A percentile compares a stretch with the other conserved stretches of the same genome.
These are phyloP conservation scores for Musca vetustissima DNA, from an alignment of 1,140 invertebrate species.

Conservation along the genomic window DNA sequence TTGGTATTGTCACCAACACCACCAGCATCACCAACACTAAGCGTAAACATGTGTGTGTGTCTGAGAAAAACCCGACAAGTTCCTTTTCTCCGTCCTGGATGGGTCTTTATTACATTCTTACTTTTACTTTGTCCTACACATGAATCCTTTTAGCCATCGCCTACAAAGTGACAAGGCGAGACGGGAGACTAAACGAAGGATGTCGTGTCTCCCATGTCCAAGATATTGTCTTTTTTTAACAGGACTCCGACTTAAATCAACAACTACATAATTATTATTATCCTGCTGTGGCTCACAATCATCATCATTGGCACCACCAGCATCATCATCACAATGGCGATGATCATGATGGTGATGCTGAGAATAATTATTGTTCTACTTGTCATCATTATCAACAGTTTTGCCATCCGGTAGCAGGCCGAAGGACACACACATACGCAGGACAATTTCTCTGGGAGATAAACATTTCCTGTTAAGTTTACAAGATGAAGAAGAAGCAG, in stretches of 20 bases:
- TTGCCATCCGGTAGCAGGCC: neutral
- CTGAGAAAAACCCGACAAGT: neutral
- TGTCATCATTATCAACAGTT: slow-evolving; percentile 10
- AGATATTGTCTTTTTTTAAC: neutral
- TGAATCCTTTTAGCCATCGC: neutral
- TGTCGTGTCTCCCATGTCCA: neutral
- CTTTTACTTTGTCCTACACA: slow-evolving; percentile 11
- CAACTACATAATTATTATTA: neutral
- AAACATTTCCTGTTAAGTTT: slow-evolving; percentile 16
- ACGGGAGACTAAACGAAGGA: neutral
- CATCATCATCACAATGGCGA: too few relatives aligned
- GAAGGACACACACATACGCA: too few relatives aligned
- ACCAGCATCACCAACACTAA: too few relatives aligned
- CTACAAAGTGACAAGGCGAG: neutral
- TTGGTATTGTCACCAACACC: too few relatives aligned
- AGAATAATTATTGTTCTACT: too few relatives aligned
- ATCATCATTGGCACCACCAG: neutral
- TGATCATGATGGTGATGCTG: too few relatives aligned
- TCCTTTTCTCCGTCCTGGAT: too few relatives aligned
- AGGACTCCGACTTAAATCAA: neutral
- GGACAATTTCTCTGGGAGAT: neutral
- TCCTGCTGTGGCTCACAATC: neutral
- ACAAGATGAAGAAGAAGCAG: too few relatives aligned
- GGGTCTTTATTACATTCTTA: neutral
- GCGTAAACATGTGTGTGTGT: neutral